Base-by-base conservation (phyloP, 2,113 vertebrate genomes). In the Elaphurus davidianus region DNA sequence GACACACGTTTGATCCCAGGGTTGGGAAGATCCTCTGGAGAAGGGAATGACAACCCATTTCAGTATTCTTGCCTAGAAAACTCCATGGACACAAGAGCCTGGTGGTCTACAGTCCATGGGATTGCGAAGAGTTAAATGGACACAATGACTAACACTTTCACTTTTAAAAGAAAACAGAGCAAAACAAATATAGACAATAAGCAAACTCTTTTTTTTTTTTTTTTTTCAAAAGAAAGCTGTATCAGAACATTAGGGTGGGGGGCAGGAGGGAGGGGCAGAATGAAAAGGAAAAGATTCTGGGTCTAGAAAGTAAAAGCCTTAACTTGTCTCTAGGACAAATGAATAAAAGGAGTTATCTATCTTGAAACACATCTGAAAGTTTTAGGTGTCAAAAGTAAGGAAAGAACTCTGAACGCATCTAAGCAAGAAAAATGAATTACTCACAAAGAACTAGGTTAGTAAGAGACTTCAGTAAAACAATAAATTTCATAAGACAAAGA, bases 371-470 rank as follows among this genome's bases (percentile, higher is more conserved):
- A 43, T 79, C 60, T 87, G 55, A 71, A 95, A 71, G 23, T 88
- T 90, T 93, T 93, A 71, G 82, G 62, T 71, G 21, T 91, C 45
- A 81, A 91, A 91, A 87, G 28, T 64, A 81, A 86, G n/a, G 12
- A 64, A 82, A 71, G 15, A 87, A 83, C 64, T 92, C 33, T 78
- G n/a, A 90, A 87, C 28, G 0, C 43, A 76, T 74, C 7, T 43
- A 96, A 47, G 21, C 19, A 97, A 89, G 59, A 21, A 94, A 97
- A 94, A 60, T 59, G 90, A 89, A 57, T 82, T 95, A 82, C 11
- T 14, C 14, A 5, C 50, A 45, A 71, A 79, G 25, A 85, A 62
- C 27, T 30, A 62, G 3, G 17, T 87, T 93, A 52, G 54, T 62
- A 85, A 81, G 57, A 98, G 59, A 91, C 13, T 85, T 81, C 11